Base-by-base conservation (phyloP, 1,140 invertebrate genomes). In the Zaprionus inermis region DNA sequence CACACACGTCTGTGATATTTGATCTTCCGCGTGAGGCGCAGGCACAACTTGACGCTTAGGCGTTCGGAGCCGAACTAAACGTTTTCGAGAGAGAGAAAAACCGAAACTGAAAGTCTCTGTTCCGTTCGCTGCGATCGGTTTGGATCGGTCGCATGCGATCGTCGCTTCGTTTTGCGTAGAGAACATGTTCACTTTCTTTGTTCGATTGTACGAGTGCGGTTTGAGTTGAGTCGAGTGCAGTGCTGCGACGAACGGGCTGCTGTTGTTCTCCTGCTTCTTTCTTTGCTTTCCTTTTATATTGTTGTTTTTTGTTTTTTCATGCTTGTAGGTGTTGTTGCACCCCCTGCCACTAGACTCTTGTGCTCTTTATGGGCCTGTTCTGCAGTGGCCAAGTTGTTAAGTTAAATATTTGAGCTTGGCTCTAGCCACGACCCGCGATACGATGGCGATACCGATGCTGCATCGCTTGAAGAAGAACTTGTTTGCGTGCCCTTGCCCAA, bases 11-110 rank as follows among this genome's bases (percentile, higher is more conserved):
- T 46, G 65, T 68, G 71, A 73, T 73, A 73, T 61, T 73, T 69
- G 71, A 73, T 73, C 71, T 32, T 44, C 30, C 11, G 18, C 57
- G 12, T 41, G 46, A 5, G 12, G 77, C 80, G 81, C 81, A 58
- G 0, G 76, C 67, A 70, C 85, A 85, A 86, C 83, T 64, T 79
- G 76, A 86, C 81, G 75, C 82, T 86, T 72, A 76, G 75, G 81
- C 81, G 83, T 88, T 60, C 81, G 82, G 81, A 86, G 83, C 86
- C 82, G 79, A 82, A 85, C 81, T 85, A 78, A 74, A 81, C 30
- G 44, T 7, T 36, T 10, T n/a, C 18, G 18, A 1, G 10, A 18
- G 44, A 49, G 18, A 20, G 44, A 49, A 46, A 70, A 49, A 52
- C 70, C 38, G 82, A 88, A 86, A 86, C 76, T 72, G 79, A 88